Evolutionary conservation across 2,888 invertebrate genomes (phyloP), one percentile per base, ranked within the genome.

Genomic region (Phrixothrix hirtus): DNA sequence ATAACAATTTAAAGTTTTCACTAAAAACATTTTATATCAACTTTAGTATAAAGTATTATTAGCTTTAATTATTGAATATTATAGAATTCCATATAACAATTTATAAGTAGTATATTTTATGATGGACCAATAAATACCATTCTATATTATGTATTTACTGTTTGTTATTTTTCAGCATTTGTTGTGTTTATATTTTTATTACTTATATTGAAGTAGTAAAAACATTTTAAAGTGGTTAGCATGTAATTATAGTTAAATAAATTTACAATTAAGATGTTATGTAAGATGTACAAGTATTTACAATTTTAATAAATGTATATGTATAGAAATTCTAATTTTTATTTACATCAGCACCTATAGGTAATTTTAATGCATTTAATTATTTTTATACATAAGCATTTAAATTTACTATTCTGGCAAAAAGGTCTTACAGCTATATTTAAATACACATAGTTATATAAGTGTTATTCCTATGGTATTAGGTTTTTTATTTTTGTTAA

Each of bases 291-390:
- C 51, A 57, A 57, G 47, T 59, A 59, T 61, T 61, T 61, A 58
- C 57, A 56, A 54, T 59, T 61, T 61, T 59, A 61, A 61, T 61
- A 61, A 61, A 61, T 61, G 61, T 61, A 58, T 56, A 48, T 44
- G 7, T 21, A 21, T 5, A 21, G 7, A 21, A 21, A 7, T 21
- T 21, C n/a, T n/a, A n/a, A n/a, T n/a, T n/a, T n/a, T n/a, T n/a
- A n/a, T n/a, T n/a, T n/a, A n/a, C n/a, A n/a, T n/a, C n/a, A n/a
- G n/a, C n/a, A n/a, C n/a, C n/a, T n/a, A n/a, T n/a, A n/a, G n/a
- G n/a, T n/a, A n/a, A n/a, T n/a, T n/a, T n/a, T n/a, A n/a, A n/a
- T n/a, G n/a, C n/a, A n/a, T n/a, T n/a, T n/a, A n/a, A 21, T 21
- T 21, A 21, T 21, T 21, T 21, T 21, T n/a, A n/a, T n/a, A n/a